Evolutionary conservation across 2,888 invertebrate genomes (phyloP).

Genomic region (Pseudeuparius sepicola): DNA sequence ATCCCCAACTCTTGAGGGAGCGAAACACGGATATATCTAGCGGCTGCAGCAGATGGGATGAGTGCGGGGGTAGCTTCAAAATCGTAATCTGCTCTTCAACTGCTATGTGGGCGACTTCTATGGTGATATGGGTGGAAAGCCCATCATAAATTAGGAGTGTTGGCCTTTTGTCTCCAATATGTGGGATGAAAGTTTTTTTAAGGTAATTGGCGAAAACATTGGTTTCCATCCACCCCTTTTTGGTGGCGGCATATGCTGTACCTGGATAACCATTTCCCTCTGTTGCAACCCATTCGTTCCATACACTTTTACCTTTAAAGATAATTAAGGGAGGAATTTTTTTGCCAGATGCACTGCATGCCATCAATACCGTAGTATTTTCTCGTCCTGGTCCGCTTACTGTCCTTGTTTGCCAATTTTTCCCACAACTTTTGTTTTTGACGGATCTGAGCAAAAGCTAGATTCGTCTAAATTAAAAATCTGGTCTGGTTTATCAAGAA

Average conservation of each 20-base stretch:
- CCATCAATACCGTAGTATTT: conserved; percentile 29
- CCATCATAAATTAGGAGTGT: too few species aligned
- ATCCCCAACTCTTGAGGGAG: conserved; percentile 10
- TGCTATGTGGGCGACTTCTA: too few species aligned
- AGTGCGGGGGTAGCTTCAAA: conserved; percentile 4
- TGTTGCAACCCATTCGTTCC: conserved; percentile 31
- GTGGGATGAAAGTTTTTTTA: conserved; percentile 21
- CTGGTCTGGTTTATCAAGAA: too few species aligned
- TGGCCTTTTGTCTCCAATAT: conserved; percentile 22
- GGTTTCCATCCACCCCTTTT: conserved; percentile 29
- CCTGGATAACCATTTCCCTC: conserved; percentile 23
- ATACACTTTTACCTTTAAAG: conserved; percentile 32
- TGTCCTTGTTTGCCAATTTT: too few species aligned
- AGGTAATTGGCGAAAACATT: conserved; percentile 28
- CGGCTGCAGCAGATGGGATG: conserved; percentile 7
- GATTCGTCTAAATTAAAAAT: too few species aligned
- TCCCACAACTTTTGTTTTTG: too few species aligned
- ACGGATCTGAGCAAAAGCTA: too few species aligned
- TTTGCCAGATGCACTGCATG: conserved; percentile 24
- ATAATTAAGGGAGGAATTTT: conserved; percentile 32
- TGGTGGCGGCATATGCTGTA: conserved; percentile 28
- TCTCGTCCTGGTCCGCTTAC: conserved; percentile 26
- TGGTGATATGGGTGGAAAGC: not conserved
- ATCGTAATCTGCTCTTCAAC: conserved; percentile 6
- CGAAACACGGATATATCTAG: conserved; percentile 6